phyloP scores from a whole-genome alignment of 2,113 vertebrate species.

The Carollia perspicillata region DNA sequence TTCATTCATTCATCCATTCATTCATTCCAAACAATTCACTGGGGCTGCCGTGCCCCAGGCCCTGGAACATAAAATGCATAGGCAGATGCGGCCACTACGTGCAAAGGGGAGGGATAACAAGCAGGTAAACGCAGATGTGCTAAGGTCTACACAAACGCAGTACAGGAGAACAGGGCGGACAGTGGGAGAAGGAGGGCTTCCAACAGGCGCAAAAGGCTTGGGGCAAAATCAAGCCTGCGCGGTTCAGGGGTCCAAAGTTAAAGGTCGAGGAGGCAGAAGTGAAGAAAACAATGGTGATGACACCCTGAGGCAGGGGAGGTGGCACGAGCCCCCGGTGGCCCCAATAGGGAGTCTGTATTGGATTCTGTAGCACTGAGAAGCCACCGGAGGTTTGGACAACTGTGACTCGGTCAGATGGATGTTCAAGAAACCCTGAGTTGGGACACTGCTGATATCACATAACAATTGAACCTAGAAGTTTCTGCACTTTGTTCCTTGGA shows the following conservation, averaged over 20 bases:
- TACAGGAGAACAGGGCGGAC: neutral
- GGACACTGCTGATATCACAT: neutral
- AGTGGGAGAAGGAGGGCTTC: neutral
- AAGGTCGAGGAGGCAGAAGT: neutral
- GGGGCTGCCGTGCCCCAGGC: too few relatives aligned
- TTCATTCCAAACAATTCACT: too few relatives aligned
- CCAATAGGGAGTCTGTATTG: neutral
- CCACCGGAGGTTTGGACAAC: neutral
- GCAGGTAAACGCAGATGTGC: too few relatives aligned
- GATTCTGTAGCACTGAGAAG: neutral
- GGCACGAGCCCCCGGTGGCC: accelerated
- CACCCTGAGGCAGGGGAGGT: neutral
- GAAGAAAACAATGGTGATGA: neutral
- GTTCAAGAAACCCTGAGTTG: neutral
- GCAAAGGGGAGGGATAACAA: too few relatives aligned
- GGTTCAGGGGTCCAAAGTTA: neutral
- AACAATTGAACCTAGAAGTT: neutral
- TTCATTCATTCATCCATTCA: too few relatives aligned
- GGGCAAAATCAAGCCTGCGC: neutral
- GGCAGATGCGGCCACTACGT: too few relatives aligned
- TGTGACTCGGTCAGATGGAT: neutral
- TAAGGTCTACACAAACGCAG: too few relatives aligned
- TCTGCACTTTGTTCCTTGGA: neutral
- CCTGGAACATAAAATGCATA: too few relatives aligned
- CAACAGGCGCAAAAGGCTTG: neutral